These are phyloP conservation scores for Drosophila eohydei DNA, from an alignment of 2,888 invertebrate species.

Conservation along the genomic window DNA sequence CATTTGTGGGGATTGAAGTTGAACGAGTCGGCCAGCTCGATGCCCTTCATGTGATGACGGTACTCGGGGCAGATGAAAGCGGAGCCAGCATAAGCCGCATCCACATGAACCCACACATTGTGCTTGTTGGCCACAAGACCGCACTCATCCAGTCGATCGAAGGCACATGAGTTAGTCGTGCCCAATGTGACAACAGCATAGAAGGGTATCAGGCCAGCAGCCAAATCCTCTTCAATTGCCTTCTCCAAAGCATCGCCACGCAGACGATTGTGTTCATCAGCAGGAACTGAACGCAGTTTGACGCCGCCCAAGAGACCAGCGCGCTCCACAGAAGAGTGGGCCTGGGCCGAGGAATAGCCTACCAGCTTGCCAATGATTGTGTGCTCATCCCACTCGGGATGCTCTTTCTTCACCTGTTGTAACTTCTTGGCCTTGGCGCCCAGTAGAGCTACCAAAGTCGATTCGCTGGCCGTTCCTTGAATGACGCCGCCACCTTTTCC, in stretches of 20 bases:
- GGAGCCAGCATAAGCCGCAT: slow-evolving; percentile 97
- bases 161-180: slow-evolving; percentile 98
- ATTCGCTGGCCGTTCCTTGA: slow-evolving; percentile 97
- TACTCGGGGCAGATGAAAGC: slow-evolving; percentile 99
- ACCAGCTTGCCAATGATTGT: slow-evolving; percentile 92
- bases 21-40: slow-evolving; percentile 96
- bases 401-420: slow-evolving; percentile 88
- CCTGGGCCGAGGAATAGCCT: slow-evolving; percentile 94
- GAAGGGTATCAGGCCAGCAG: slow-evolving; percentile 97
- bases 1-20: slow-evolving; percentile 99
- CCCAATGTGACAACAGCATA: slow-evolving; percentile 96
- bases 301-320: slow-evolving; percentile 96
- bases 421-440: slow-evolving; percentile 93
- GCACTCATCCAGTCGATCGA: slow-evolving; percentile 95
- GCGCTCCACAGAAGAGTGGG: slow-evolving; percentile 97
- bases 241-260: slow-evolving; percentile 90
- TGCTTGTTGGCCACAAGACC: slow-evolving; percentile 93
- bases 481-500: slow-evolving; percentile 96
- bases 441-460: slow-evolving; percentile 95
- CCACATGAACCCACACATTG: slow-evolving; percentile 96
- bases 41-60: slow-evolving; percentile 94
- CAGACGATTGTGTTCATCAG: slow-evolving; percentile 90
- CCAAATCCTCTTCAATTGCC: slow-evolving; percentile 93
- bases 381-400: slow-evolving; percentile 91
- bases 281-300: slow-evolving; percentile 89